Evolutionary conservation across 2,113 vertebrate species (phyloP).

Genomic region (Potamarius usumacintae): DNA sequence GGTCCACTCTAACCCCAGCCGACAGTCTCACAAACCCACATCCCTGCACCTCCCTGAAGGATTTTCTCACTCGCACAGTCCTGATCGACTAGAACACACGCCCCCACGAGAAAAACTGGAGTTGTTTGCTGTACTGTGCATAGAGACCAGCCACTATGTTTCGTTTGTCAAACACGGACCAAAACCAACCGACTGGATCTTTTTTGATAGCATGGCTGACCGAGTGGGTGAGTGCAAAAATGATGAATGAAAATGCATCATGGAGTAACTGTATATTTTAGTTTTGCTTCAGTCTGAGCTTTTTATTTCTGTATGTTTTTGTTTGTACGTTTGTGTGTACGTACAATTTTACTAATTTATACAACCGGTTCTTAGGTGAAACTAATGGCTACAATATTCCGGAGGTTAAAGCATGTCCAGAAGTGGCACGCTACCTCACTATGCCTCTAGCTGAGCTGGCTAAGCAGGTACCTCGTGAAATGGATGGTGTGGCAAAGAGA

Average conservation of each 20-base stretch:
- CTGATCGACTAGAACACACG: not conserved
- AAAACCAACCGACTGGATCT: slow-evolving; percentile 78
- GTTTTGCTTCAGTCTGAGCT: not conserved
- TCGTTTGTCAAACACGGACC: slow-evolving; percentile 85
- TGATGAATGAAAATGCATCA: not conserved
- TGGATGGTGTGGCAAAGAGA: slow-evolving; percentile 86
- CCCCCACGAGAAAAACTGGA: slow-evolving; percentile 79
- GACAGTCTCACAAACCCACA: slow-evolving; percentile 61
- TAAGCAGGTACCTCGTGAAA: slow-evolving; percentile 79
- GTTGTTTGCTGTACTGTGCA: slow-evolving; percentile 87
- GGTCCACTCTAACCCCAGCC: slow-evolving; percentile 78
- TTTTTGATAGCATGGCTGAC: slow-evolving; percentile 93
- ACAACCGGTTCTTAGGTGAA: slow-evolving; percentile 68
- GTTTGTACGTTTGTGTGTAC: slow-evolving; percentile 35
- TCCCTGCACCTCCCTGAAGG: slow-evolving; percentile 68
- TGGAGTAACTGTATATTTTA: not conserved
- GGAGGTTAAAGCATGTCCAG: slow-evolving; percentile 75
- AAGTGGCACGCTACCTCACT: slow-evolving; percentile 79
- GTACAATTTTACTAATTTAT: slow-evolving; percentile 10
- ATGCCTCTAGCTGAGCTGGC: slow-evolving; percentile 75
- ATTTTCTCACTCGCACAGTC: slow-evolving; percentile 49
- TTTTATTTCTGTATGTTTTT: not conserved
- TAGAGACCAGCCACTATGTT: slow-evolving; percentile 90
- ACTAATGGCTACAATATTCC: slow-evolving; percentile 85
- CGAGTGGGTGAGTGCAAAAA: slow-evolving; percentile 74